These are phyloP conservation scores for Zoanthus sociatus DNA, from an alignment of 92 coral and sea anemone species.

Conservation along the genomic window DNA sequence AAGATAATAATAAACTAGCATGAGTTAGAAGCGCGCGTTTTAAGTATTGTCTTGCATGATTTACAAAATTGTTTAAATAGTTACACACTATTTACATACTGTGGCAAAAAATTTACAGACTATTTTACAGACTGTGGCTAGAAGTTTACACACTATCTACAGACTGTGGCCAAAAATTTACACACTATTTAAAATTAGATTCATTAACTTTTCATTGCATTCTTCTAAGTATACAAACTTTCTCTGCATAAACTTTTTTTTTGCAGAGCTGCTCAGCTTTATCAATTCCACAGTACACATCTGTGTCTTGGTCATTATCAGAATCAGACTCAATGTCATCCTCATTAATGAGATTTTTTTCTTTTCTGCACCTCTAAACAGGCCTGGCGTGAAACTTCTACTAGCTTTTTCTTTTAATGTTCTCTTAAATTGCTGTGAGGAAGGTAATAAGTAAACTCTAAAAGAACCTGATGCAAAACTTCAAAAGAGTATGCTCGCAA, in stretches of 20 bases:
- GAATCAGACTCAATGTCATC: conserved; percentile 40
- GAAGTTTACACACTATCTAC: no score
- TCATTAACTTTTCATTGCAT: neutral
- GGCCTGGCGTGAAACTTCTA: neutral
- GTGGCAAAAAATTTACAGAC: no score
- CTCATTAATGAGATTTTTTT: neutral
- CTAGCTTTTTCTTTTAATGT: neutral
- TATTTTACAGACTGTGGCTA: no score
- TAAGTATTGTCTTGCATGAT: no score
- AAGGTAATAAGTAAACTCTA: conserved; percentile 39
- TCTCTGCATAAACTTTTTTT: neutral
- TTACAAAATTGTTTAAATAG: no score
- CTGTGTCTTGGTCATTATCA: conserved; percentile 35
- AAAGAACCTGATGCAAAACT: conserved; percentile 26
- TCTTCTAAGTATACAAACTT: neutral
- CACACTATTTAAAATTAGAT: no score
- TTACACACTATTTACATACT: no score
- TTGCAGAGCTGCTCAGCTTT: conserved; percentile 5
- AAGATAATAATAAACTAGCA: no score
- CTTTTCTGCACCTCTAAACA: neutral
- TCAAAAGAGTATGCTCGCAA: conserved; percentile 9
- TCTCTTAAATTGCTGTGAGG: neutral
- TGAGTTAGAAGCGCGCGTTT: no score
- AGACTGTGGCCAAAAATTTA: no score
- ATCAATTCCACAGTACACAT: neutral